Conservation (phyloP, 2,113 vertebrate genomes). For the Dipodomys stephensi region DNA sequence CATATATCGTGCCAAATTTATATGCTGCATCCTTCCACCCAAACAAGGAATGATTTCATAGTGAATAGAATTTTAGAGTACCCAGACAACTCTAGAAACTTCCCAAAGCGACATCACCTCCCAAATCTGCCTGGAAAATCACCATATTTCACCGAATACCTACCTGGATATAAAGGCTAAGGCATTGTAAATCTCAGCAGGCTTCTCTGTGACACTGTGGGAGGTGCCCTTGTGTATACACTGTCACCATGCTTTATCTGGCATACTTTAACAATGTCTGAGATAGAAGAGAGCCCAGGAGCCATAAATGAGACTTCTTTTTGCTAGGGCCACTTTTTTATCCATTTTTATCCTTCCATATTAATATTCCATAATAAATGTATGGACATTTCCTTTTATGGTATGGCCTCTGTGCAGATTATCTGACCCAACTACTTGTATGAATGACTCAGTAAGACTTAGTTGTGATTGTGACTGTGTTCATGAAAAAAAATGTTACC, state of each 20-base stretch:
- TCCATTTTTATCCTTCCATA: background rate
- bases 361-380: background rate
- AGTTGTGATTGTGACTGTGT: background rate
- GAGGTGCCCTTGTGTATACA: background rate
- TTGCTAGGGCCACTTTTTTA: background rate
- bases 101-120: slow-evolving; percentile 24
- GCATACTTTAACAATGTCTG: slow-evolving; percentile 25
- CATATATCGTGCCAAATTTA: slow-evolving; percentile 69
- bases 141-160: background rate
- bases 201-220: background rate
- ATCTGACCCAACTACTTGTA: background rate
- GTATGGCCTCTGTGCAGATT: background rate
- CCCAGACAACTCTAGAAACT: slow-evolving; percentile 23
- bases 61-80: slow-evolving; percentile 8
- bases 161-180: background rate
- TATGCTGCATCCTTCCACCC: slow-evolving; percentile 42
- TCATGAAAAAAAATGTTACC: background rate
- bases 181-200: slow-evolving; percentile 46
- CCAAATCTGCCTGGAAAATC: background rate
- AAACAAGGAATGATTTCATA: slow-evolving; percentile 57
- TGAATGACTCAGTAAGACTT: background rate
- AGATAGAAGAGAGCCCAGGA: background rate
- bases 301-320: background rate
- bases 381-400: background rate
- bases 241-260: slow-evolving; percentile 40